These are phyloP conservation scores for Dolichallabes microphthalmus DNA, from an alignment of 2,113 vertebrate genomes.

Conservation along the genomic window DNA sequence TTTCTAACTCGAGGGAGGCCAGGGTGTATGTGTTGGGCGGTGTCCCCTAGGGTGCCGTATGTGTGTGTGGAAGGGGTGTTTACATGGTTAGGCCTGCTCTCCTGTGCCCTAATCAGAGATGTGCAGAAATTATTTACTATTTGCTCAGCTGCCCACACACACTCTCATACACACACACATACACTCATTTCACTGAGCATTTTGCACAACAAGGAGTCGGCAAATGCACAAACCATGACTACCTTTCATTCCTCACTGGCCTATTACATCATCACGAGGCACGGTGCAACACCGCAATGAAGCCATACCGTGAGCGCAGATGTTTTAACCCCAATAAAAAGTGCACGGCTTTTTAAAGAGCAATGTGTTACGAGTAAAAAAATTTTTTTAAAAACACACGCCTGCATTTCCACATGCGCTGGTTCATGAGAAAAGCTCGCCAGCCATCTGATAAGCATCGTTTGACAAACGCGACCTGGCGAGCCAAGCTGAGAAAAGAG, in stretches of 20 bases:
- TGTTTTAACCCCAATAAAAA: conserved; percentile 19
- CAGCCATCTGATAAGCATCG: conserved; percentile 62
- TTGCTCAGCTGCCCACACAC: conserved; percentile 1
- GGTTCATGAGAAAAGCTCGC: conserved; percentile 66
- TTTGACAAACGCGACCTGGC: conserved; percentile 60
- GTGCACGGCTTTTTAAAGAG: not conserved
- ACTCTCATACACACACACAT: not conserved
- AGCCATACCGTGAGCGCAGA: not conserved
- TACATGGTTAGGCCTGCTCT: conserved; percentile 67
- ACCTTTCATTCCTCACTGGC: conserved; percentile 28
- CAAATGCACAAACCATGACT: conserved; percentile 11
- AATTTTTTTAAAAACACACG: not conserved
- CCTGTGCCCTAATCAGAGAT: conserved; percentile 64
- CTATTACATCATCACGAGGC: conserved; percentile 18
- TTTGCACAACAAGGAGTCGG: conserved; percentile 4
- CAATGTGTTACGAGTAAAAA: conserved; percentile 24
- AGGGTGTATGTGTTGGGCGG: conserved; percentile 59
- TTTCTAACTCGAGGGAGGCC: conserved; percentile 60
- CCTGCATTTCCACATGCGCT: conserved; percentile 55
- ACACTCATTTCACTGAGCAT: not conserved
- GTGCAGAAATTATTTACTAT: conserved; percentile 56
- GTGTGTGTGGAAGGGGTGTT: conserved; percentile 67
- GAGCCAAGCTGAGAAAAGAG: conserved; percentile 40
- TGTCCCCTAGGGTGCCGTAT: conserved; percentile 53
- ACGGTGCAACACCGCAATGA: not conserved